Evolutionary conservation across 2,888 invertebrate species (phyloP).

Genomic region (Margaritifera margaritifera): DNA sequence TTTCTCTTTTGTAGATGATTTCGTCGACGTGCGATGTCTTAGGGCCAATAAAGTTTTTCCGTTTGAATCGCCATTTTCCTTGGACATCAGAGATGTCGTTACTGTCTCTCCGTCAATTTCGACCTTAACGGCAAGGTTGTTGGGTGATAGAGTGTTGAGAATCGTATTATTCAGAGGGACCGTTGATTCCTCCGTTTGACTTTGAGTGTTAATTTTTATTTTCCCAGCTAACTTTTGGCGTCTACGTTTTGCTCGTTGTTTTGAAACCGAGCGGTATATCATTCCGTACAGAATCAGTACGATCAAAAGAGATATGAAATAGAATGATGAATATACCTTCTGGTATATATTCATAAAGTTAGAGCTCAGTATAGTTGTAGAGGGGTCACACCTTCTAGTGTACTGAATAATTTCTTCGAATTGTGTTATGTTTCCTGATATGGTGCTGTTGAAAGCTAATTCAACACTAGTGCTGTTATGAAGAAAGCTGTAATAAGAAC

Average conservation of each 20-base stretch:
- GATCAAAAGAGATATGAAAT: conserved; percentile 64
- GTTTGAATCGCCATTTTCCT: no score
- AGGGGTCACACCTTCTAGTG: conserved; percentile 53
- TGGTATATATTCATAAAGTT: conserved; percentile 59
- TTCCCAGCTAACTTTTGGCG: conserved; percentile 30
- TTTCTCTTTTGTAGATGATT: conserved; percentile 19
- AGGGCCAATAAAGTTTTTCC: no score
- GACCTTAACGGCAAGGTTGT: conserved; percentile 14
- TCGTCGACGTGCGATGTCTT: no score
- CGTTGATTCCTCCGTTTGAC: conserved; percentile 38
- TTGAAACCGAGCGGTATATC: conserved; percentile 62
- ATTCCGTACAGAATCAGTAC: conserved; percentile 69
- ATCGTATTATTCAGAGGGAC: conserved; percentile 20
- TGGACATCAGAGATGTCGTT: no score
- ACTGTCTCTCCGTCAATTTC: conserved; percentile 30
- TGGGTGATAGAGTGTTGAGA: neutral
- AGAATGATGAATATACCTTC: conserved; percentile 66
- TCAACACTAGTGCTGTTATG: no score
- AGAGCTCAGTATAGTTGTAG: conserved; percentile 43
- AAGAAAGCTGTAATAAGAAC: no score
- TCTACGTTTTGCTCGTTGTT: conserved; percentile 39
- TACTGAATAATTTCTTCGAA: conserved; percentile 14
- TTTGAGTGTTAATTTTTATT: conserved; percentile 31
- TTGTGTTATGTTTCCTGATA: no score
- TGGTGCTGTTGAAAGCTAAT: no score